Evolutionary conservation across 2,113 vertebrate species (phyloP).

Genomic region (Pteruthius melanotis): DNA sequence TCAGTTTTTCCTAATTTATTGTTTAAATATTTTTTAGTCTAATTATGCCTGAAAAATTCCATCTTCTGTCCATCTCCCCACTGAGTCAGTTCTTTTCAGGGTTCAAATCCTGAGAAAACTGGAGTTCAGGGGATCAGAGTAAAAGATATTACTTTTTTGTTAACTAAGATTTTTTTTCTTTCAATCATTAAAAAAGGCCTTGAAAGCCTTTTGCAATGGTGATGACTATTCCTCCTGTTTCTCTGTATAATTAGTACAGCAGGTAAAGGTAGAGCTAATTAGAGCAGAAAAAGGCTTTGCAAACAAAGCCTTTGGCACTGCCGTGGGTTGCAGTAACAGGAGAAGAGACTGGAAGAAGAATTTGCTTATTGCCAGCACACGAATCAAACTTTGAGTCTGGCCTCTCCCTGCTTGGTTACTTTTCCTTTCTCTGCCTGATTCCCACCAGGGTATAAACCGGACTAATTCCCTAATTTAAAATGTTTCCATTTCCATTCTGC

Average conservation of each 20-base stretch:
- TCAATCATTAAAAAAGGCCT: not conserved
- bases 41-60: not conserved
- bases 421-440: not conserved
- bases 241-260: not conserved
- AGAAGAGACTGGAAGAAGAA: not conserved
- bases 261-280: not conserved
- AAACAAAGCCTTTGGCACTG: not conserved
- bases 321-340: not conserved
- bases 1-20: not conserved
- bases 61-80: not conserved
- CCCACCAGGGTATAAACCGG: fast-evolving
- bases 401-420: not conserved
- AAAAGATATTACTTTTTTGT: not conserved
- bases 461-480: not conserved
- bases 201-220: not conserved
- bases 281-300: not conserved
- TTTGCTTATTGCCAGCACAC: not conserved
- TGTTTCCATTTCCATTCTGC: not conserved
- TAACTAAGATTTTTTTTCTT: not conserved
- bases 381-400: not conserved
- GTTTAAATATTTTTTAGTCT: not conserved
- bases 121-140: not conserved
- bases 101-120: not conserved
- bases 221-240: not conserved
- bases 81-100: not conserved